These are phyloP conservation scores for Sipha maydis DNA, from an alignment of 2,888 invertebrate genomes.

Conservation along the genomic window DNA sequence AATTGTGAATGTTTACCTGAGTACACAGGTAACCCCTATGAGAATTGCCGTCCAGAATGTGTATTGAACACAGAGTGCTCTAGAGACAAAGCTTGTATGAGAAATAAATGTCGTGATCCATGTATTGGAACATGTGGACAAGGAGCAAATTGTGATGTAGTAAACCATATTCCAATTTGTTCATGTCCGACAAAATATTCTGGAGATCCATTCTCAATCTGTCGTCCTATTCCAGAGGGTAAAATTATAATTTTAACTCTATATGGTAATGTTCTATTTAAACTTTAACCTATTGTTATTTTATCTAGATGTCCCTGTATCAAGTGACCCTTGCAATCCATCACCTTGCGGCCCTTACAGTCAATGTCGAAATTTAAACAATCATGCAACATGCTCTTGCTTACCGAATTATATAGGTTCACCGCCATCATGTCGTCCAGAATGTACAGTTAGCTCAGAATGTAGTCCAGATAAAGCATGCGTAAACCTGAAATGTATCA, in stretches of 20 bases:
- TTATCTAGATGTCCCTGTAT: conserved; percentile 61
- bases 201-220: conserved; percentile 69
- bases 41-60: conserved; percentile 69
- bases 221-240: conserved; percentile 67
- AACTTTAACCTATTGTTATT: neutral
- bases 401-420: conserved; percentile 69
- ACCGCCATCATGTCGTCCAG: conserved; percentile 69
- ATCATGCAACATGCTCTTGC: conserved; percentile 69
- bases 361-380: conserved; percentile 68
- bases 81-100: conserved; percentile 67
- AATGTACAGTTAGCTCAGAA: conserved; percentile 78
- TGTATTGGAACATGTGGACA: conserved; percentile 68
- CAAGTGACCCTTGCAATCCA: conserved; percentile 67
- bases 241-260: conserved; percentile 64
- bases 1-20: conserved; percentile 67
- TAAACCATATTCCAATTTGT: conserved; percentile 69
- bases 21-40: conserved; percentile 69
- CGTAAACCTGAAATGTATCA: conserved; percentile 76
- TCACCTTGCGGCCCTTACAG: conserved; percentile 69
- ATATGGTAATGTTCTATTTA: conserved; percentile 62
- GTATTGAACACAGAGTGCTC: conserved; percentile 68
- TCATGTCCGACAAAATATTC: conserved; percentile 68
- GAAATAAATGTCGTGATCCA: conserved; percentile 68
- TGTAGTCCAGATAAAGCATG: conserved; percentile 79
- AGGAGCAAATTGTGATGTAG: conserved; percentile 68